phyloP scores from a whole-genome alignment of 1,140 invertebrate species.

The Phenacoccus solenopsis region DNA sequence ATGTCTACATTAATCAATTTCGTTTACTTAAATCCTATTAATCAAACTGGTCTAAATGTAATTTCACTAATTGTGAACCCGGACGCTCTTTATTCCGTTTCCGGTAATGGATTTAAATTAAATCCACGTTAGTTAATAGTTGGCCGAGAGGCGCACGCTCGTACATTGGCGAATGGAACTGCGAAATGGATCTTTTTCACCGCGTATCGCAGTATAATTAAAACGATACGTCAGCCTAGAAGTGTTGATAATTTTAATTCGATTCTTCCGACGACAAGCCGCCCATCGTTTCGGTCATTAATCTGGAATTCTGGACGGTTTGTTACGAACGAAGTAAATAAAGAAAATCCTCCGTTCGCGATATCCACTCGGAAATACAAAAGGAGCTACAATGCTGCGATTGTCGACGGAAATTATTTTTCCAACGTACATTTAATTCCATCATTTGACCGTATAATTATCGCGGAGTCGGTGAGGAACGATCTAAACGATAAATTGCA shows the following conservation, averaged over 20 bases:
- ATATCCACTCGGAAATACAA: too few relatives aligned
- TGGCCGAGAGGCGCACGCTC: too few relatives aligned
- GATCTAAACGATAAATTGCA: background rate
- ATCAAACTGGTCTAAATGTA: conserved; percentile 16
- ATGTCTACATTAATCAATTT: conserved; percentile 14
- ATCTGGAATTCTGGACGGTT: too few relatives aligned
- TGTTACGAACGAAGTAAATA: background rate
- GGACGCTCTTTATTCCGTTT: background rate
- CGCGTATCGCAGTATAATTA: too few relatives aligned
- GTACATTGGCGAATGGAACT: too few relatives aligned
- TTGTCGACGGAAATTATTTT: background rate
- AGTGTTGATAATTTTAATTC: too few relatives aligned
- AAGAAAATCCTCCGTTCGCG: background rate
- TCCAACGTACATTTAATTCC: background rate
- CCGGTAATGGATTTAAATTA: background rate
- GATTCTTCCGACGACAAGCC: too few relatives aligned
- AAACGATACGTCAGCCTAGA: too few relatives aligned
- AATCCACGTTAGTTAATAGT: background rate
- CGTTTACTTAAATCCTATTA: conserved; percentile 9
- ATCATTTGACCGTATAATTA: background rate
- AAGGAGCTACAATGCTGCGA: background rate
- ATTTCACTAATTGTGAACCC: conserved; percentile 11
- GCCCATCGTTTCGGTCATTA: too few relatives aligned
- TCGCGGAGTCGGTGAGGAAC: too few relatives aligned
- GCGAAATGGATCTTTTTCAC: too few relatives aligned